phyloP scores from a whole-genome alignment of 2,888 invertebrate genomes.

The Sesia bembeciformis region DNA sequence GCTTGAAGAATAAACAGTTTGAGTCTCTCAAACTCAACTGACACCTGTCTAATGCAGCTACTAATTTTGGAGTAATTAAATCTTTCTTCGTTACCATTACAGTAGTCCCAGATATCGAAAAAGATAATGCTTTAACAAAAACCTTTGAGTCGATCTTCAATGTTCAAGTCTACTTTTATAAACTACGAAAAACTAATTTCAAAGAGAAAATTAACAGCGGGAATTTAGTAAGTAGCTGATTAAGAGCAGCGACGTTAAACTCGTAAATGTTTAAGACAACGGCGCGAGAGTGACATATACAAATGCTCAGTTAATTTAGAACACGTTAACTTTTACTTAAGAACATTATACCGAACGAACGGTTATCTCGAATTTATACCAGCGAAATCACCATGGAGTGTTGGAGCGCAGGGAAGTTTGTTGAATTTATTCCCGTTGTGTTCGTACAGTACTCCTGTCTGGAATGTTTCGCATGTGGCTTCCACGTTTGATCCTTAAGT shows the following conservation, averaged over 20 bases:
- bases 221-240: neutral
- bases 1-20: too few relatives aligned
- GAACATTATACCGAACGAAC: slow-evolving; percentile 10
- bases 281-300: neutral
- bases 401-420: slow-evolving; percentile 28
- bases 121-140: too few relatives aligned
- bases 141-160: too few relatives aligned
- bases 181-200: too few relatives aligned
- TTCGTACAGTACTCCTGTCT: slow-evolving; percentile 13
- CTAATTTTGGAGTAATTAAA: too few relatives aligned
- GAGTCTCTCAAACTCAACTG: too few relatives aligned
- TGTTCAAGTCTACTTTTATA: too few relatives aligned
- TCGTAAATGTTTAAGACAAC: neutral
- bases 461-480: slow-evolving; percentile 5
- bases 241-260: neutral
- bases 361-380: slow-evolving; percentile 33
- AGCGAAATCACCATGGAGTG: slow-evolving; percentile 33
- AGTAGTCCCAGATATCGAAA: too few relatives aligned
- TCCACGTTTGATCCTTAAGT: neutral
- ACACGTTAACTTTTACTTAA: slow-evolving; percentile 9
- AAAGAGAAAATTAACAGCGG: neutral
- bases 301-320: slow-evolving; percentile 12
- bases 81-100: too few relatives aligned
- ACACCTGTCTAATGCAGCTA: too few relatives aligned
- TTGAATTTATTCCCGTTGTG: slow-evolving; percentile 29